Evolutionary conservation across 2,797 vertebrate genomes (phyloP).

Genomic region (Glossophaga mutica): DNA sequence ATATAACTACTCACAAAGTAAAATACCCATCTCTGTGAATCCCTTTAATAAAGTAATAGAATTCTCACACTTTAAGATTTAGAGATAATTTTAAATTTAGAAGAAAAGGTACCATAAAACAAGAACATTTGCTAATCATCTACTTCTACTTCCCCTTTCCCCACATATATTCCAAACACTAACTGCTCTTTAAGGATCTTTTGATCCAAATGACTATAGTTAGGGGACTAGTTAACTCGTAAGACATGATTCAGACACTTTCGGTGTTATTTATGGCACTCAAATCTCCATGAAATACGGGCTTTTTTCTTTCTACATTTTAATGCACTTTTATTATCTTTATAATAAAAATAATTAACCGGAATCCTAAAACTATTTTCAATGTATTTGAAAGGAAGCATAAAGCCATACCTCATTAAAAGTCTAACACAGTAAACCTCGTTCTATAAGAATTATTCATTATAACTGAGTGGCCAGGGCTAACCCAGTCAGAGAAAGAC

Average conservation of each 20-base stretch:
- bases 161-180: background rate
- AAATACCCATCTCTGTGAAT: conserved; percentile 12
- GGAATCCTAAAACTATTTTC: background rate
- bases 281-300: background rate
- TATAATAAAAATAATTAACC: conserved; percentile 9
- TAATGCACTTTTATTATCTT: conserved; percentile 4
- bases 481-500: background rate
- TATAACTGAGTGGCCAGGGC: background rate
- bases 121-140: background rate
- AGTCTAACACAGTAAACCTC: background rate
- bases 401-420: background rate
- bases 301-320: background rate
- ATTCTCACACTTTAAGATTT: background rate
- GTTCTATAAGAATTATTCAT: background rate
- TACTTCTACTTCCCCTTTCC: background rate
- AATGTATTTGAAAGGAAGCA: background rate
- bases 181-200: background rate
- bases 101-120: background rate
- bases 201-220: background rate
- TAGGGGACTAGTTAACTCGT: background rate
- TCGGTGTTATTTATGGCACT: background rate
- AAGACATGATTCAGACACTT: background rate
- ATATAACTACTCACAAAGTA: background rate
- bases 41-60: background rate
- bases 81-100: background rate